phyloP scores from a whole-genome alignment of 2,797 vertebrate genomes.

The Coreius guichenoti region DNA sequence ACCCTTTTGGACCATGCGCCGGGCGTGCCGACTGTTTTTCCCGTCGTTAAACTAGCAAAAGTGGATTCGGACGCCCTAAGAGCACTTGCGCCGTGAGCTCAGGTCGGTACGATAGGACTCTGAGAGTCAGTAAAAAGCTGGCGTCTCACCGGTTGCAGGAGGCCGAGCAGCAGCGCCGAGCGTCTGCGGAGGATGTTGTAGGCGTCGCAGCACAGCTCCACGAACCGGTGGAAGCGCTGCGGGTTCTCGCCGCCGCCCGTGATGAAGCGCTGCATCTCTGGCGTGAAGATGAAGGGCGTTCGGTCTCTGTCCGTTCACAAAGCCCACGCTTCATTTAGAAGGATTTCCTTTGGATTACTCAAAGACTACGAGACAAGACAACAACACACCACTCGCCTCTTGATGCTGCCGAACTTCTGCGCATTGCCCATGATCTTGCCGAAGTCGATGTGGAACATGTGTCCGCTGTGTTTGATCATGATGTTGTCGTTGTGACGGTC shows the following conservation, averaged over 20 bases:
- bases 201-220: slow-evolving; percentile 89
- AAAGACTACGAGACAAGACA: not conserved
- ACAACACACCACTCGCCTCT: slow-evolving; percentile 76
- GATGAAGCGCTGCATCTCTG: slow-evolving; percentile 94
- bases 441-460: slow-evolving; percentile 98
- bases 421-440: slow-evolving; percentile 94
- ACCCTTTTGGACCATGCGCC: too few species aligned
- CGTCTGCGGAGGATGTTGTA: slow-evolving; percentile 86
- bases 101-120: too few species aligned
- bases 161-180: slow-evolving; percentile 82
- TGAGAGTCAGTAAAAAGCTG: too few species aligned
- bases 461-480: slow-evolving; percentile 93
- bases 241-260: slow-evolving; percentile 85
- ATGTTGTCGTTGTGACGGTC: slow-evolving; percentile 98
- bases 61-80: too few species aligned
- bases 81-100: too few species aligned
- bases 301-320: slow-evolving; percentile 78
- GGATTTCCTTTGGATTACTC: not conserved
- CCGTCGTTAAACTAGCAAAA: too few species aligned
- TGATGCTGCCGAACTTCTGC: slow-evolving; percentile 91
- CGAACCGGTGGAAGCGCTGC: slow-evolving; percentile 85
- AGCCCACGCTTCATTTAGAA: not conserved
- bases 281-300: slow-evolving; percentile 90
- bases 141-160: slow-evolving; percentile 86
- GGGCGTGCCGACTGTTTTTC: too few species aligned